Conservation (phyloP, 2,797 vertebrate genomes). For the Coregonus suidteri region DNA sequence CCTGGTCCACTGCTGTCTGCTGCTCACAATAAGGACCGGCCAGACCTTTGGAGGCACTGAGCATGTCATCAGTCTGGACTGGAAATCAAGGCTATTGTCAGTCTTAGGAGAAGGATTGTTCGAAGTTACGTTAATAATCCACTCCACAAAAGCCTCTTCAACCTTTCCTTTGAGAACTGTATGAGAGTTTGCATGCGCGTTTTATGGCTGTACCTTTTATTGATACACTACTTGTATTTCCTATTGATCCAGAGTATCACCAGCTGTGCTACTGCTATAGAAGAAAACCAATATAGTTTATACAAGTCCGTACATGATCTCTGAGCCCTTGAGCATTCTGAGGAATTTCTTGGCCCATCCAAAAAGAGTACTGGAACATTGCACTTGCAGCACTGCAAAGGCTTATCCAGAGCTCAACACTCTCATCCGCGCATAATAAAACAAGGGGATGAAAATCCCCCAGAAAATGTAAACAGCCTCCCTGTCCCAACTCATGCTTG, state of each 20-base stretch:
- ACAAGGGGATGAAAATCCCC: not conserved
- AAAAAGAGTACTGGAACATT: not conserved
- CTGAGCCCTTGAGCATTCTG: slow-evolving; percentile 3
- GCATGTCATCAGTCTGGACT: too few relatives aligned
- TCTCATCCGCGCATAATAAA: slow-evolving; percentile 4
- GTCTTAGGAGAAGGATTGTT: not conserved
- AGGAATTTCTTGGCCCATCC: slow-evolving; percentile 11
- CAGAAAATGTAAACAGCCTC: slow-evolving; percentile 12
- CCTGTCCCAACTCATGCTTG: slow-evolving; percentile 2
- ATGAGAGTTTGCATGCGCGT: not conserved
- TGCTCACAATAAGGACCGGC: not conserved
- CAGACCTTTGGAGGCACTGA: not conserved
- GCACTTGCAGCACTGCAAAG: slow-evolving; percentile 20
- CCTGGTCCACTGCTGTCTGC: not conserved
- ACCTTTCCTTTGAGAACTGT: not conserved
- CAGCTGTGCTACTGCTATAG: not conserved
- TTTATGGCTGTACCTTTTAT: not conserved
- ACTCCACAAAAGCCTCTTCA: not conserved
- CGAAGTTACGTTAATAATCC: not conserved
- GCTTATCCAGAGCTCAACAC: slow-evolving; percentile 12
- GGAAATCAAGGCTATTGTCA: not conserved
- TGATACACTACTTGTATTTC: not conserved
- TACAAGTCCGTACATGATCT: slow-evolving; percentile 30
- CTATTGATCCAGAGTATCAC: not conserved
- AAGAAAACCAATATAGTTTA: not conserved